Evolutionary conservation across 53 echinoderm and acorn worm species (phyloP).

Genomic region (Echinarachnius parma): DNA sequence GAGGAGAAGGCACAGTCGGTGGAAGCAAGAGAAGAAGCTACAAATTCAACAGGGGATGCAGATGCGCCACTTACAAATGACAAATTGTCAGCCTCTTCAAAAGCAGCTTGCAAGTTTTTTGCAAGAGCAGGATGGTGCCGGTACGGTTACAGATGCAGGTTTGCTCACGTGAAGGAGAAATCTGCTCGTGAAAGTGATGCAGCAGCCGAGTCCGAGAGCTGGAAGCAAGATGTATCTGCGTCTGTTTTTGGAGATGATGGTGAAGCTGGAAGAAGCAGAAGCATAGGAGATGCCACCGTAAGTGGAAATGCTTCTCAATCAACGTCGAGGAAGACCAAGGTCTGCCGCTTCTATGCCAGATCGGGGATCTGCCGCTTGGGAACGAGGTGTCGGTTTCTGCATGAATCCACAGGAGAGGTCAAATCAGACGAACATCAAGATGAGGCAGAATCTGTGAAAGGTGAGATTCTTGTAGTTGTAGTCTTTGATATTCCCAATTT

Average conservation of each 20-base stretch:
- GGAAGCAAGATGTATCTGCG: neutral
- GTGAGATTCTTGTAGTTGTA: no score
- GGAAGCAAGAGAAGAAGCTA: neutral
- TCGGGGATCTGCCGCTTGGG: constrained; percentile 66
- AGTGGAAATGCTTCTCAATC: neutral
- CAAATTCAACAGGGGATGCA: neutral
- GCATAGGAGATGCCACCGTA: no score
- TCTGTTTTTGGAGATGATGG: neutral
- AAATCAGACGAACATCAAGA: neutral
- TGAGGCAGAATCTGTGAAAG: neutral
- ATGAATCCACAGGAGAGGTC: constrained; percentile 7
- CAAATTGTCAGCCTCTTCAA: no score
- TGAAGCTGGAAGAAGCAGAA: neutral
- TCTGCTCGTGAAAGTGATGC: neutral
- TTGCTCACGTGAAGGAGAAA: constrained; percentile 29
- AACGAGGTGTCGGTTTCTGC: constrained; percentile 57
- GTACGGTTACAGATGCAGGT: constrained; percentile 49
- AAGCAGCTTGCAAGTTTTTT: constrained; percentile 26
- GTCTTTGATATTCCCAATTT: no score
- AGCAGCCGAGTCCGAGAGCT: neutral
- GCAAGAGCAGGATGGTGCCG: constrained; percentile 58
- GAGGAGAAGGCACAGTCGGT: neutral
- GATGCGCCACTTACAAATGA: no score
- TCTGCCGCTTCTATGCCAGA: constrained; percentile 51
- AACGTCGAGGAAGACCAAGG: neutral